phyloP scores from a whole-genome alignment of 2,888 invertebrate genomes.

The Drosophila antonietae region DNA sequence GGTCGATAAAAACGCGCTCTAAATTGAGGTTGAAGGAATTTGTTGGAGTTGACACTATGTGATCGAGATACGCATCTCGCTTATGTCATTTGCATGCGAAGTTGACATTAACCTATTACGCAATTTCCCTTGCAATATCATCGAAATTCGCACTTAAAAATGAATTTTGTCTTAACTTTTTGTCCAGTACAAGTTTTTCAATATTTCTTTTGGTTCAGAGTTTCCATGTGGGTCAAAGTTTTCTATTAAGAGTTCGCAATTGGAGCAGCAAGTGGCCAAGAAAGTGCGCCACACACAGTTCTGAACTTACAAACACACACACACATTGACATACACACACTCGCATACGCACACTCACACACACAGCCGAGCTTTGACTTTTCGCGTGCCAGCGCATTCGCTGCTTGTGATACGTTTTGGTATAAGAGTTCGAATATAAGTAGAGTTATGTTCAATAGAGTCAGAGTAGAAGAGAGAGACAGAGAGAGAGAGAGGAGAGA shows the following conservation, averaged over 20 bases:
- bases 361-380: slow-evolving; percentile 4
- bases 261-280: slow-evolving; percentile 63
- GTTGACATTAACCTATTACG: no score
- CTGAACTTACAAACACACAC: not conserved
- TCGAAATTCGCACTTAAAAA: not conserved
- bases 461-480: not conserved
- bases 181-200: slow-evolving; percentile 39
- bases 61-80: no score
- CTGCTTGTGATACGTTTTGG: not conserved
- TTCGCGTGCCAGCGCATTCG: slow-evolving; percentile 29
- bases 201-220: not conserved
- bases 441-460: not conserved
- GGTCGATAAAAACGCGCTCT: no score
- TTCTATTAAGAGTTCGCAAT: slow-evolving; percentile 34
- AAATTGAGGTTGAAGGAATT: no score
- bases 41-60: no score
- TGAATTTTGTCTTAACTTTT: not conserved
- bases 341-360: not conserved
- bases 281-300: slow-evolving; percentile 50
- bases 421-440: slow-evolving; percentile 19
- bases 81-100: no score
- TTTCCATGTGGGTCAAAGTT: slow-evolving; percentile 27
- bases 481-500: no score
- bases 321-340: not conserved
- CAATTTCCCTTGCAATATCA: not conserved